A percentile compares a stretch with the other conserved stretches of the same genome.
Conservation (phyloP, 1,140 invertebrate genomes). For the Arctopsyche grandis region DNA sequence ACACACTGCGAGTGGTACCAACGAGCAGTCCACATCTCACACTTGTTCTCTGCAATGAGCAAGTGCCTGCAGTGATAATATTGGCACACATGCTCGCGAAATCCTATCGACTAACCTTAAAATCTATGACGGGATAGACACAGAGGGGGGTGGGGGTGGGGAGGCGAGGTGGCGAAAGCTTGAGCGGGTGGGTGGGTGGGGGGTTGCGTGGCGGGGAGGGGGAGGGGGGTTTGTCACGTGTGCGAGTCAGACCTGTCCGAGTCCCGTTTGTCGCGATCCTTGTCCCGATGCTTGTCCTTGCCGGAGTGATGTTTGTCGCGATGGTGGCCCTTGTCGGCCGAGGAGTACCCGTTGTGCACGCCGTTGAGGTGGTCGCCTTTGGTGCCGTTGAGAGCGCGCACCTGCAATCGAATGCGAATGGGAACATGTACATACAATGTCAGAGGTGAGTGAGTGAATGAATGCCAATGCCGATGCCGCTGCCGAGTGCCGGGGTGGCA, state of each 20-base stretch:
- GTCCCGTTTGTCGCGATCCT: neutral
- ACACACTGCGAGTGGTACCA: too few species aligned
- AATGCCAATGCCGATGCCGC: too few species aligned
- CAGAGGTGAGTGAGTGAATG: neutral
- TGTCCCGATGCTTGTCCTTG: slow-evolving; percentile 20
- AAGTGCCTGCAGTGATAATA: too few species aligned
- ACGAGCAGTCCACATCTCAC: too few species aligned
- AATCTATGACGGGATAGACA: too few species aligned
- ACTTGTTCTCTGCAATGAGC: too few species aligned
- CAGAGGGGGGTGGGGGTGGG: neutral
- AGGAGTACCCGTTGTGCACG: slow-evolving; percentile 12
- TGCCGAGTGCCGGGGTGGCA: neutral
- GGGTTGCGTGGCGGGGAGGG: too few species aligned
- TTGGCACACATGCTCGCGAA: neutral
- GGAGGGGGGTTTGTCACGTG: neutral
- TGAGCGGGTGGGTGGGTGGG: neutral
- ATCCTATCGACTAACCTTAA: neutral
- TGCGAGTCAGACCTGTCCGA: neutral
- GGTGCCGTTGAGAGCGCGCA: slow-evolving; percentile 21
- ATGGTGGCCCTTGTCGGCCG: neutral
- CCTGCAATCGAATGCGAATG: neutral
- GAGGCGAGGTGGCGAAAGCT: neutral
- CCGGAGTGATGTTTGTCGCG: slow-evolving; percentile 57
- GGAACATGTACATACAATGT: neutral
- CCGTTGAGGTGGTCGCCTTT: slow-evolving; percentile 31